phyloP scores from a whole-genome alignment of 1,140 invertebrate species.

The Calliphora vicina region DNA sequence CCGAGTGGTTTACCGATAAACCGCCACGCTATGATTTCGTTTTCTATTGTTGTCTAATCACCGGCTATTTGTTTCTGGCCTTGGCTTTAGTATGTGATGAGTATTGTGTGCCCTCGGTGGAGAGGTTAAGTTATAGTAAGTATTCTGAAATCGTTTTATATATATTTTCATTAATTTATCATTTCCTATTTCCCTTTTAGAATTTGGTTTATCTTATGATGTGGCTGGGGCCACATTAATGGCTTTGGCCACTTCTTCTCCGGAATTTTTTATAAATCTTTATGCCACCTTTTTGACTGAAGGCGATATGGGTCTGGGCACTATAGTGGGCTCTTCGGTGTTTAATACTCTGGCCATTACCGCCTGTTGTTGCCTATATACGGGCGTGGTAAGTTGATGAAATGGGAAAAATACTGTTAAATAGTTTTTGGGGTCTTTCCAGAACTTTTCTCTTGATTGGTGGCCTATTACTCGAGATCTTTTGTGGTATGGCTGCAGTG shows the following conservation, averaged over 20 bases:
- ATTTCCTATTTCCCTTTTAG: constrained; percentile 58
- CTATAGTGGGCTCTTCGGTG: constrained; percentile 89
- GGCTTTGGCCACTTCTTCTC: constrained; percentile 88
- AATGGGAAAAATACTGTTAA: too few relatives aligned
- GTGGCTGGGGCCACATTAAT: constrained; percentile 88
- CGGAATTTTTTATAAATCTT: constrained; percentile 88
- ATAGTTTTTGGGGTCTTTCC: background rate
- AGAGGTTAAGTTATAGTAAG: constrained; percentile 80
- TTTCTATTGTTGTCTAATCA: constrained; percentile 75
- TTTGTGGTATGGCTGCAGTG: constrained; percentile 72
- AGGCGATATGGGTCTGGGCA: constrained; percentile 83
- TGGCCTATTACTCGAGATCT: constrained; percentile 87
- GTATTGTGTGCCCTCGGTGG: constrained; percentile 84
- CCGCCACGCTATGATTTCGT: constrained; percentile 74
- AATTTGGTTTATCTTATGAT: constrained; percentile 76
- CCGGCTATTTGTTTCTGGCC: constrained; percentile 79
- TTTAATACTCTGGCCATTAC: constrained; percentile 91
- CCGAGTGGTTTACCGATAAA: constrained; percentile 64
- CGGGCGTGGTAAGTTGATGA: constrained; percentile 17
- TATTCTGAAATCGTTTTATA: constrained; percentile 38
- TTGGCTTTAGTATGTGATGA: constrained; percentile 83
- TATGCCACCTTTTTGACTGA: constrained; percentile 86
- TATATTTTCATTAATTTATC: background rate
- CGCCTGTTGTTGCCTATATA: constrained; percentile 82
- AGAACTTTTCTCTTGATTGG: constrained; percentile 78